Evolutionary conservation across 2,797 vertebrate genomes (phyloP), one percentile per base, ranked within the genome.

Genomic region (Pseudomugil gertrudae): DNA sequence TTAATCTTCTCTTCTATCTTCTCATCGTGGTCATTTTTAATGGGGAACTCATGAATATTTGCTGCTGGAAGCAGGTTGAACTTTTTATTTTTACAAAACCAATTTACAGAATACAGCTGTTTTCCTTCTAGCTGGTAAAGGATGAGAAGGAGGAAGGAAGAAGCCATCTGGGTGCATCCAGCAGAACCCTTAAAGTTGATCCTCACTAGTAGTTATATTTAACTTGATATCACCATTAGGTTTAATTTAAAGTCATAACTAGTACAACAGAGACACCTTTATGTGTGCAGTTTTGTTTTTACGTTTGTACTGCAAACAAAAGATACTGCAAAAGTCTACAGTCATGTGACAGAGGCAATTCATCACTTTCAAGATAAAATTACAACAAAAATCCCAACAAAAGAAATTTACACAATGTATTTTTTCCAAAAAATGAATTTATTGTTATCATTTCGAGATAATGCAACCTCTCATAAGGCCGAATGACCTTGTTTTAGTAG

Each of bases 371-470:
- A 62, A 38, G 36, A 14, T 38, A 38, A 3, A 23, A 57, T n/a
- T 7, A 38, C 57, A 68, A 1, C 17, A 40, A 8, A 56, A 17
- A 40, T n/a, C n/a, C n/a, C n/a, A 27, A 54, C 4, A 4, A 26
- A 57, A 43, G 4, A 53, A 63, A 4, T 23, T 13, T 19, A 52
- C 23, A 51, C 43, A 23, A 48, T 2, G 19, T 0, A 13, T 30
- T 43, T 61, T 10, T 26, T 38, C 29, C n/a, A 66, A 52, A 57
- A 15, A 71, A 61, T 53, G 1, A 24, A 63, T 88, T 84, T 84
- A 79, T 80, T 87, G 33, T 66, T 63, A 81, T 7, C 30, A 59
- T 36, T 54, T 17, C 62, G 55, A 70, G 45, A 51, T n/a, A 11
- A 54, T 21, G 57, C 15, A 69, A n/a, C 47, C 9, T 63, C 8